Base-by-base conservation (phyloP, 2,888 invertebrate species). In the Apamea epomidion region DNA sequence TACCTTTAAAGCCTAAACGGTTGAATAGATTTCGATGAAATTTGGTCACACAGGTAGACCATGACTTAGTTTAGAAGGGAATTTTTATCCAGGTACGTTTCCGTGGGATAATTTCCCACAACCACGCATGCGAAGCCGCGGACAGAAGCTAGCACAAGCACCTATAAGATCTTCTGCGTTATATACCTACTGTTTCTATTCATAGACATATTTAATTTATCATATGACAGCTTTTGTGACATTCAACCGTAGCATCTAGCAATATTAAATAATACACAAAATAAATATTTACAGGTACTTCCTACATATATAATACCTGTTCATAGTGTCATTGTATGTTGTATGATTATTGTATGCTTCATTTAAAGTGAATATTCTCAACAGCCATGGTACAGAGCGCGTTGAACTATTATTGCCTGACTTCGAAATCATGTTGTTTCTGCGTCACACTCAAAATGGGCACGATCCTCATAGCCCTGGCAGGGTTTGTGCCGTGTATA, bases 361-460 rank as follows among this genome's bases (percentile, higher is more conserved):
- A 2, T 25, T 25, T 58, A 51, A 58, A 74, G 58, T 78, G 60
- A 25, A 42, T 54, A 45, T 64, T 60, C 18, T 21, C 10, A 29
- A 32, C 29, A 64, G 21, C 25, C 32, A 81, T 88, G 88, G 88
- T 90, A 14, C 84, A 88, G 64, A 88, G 82, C 71, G 25, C 86
- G 80, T 90, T 84, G 83, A 91, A 86, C 58, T 74, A 87, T 67
- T 90, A 90, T 42, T 92, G 90, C 29, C 89, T 92, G 5, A 76
- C 90, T n/a, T 80, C 92, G 16, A 90, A 84, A 81, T 72, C 69
- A 51, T 94, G 93, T 87, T 94, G 94, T 80, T 91, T 88, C 77
- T 90, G 92, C 74, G 58, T 93, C 37, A 82, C 92, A 12, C 90
- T 92, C n/a, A 94, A 93, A 87, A 71, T 88, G 21, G 95, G 94